These are phyloP conservation scores for Xanthorhoe spadicearia DNA, from an alignment of 2,888 invertebrate genomes.

Conservation along the genomic window DNA sequence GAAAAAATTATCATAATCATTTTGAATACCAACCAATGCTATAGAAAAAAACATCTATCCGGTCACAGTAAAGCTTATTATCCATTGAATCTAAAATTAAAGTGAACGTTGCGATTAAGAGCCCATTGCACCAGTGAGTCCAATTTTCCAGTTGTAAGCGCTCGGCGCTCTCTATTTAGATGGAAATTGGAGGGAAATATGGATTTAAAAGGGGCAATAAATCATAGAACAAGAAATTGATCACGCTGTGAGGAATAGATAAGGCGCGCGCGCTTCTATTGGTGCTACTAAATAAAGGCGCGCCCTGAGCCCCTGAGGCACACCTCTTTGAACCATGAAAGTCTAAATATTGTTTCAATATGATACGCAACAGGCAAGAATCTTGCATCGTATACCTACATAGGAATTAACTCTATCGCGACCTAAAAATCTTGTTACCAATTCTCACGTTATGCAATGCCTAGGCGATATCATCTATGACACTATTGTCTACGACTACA, in stretches of 20 bases:
- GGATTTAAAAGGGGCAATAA: conserved; percentile 22
- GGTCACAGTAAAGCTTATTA: not conserved
- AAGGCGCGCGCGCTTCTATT: no score
- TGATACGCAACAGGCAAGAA: no score
- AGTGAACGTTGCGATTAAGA: conserved; percentile 17
- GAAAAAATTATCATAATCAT: no score
- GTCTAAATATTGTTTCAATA: no score
- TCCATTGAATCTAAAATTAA: not conserved
- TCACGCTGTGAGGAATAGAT: not conserved
- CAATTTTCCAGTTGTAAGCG: conserved; percentile 57
- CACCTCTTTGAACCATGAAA: no score
- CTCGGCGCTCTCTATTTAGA: conserved; percentile 36
- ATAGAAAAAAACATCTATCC: not conserved
- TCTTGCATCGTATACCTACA: no score
- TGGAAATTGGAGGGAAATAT: conserved; percentile 16
- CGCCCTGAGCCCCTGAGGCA: no score
- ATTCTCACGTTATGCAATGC: conserved; percentile 16
- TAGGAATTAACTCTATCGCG: no score
- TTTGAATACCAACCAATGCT: not conserved
- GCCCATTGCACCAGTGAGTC: conserved; percentile 50
- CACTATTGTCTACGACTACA: not conserved
- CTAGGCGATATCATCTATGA: not conserved
- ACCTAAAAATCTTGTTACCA: no score
- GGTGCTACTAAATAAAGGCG: no score
- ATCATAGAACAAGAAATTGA: conserved; percentile 4